These are phyloP conservation scores for Nyctibius bracteatus DNA, from an alignment of 2,113 vertebrate species.

Conservation along the genomic window DNA sequence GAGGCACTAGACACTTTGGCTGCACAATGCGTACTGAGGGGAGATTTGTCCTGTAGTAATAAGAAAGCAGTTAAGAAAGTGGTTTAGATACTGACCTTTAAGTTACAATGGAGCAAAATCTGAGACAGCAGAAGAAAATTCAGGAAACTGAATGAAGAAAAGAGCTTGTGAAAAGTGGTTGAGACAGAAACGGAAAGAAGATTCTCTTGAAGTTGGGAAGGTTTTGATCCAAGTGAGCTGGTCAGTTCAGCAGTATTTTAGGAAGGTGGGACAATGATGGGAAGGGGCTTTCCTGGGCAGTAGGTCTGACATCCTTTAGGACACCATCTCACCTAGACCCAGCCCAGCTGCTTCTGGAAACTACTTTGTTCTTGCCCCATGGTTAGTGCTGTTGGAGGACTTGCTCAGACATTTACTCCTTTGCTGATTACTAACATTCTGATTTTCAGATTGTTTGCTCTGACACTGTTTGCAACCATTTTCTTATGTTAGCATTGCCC, in stretches of 20 bases:
- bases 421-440: background rate
- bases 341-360: background rate
- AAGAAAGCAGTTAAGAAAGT: background rate
- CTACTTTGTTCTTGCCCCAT: background rate
- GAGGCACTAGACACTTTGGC: background rate
- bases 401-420: background rate
- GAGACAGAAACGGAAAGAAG: background rate
- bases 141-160: background rate
- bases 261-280: background rate
- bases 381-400: background rate
- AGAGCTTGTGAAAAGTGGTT: background rate
- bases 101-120: background rate
- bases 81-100: background rate
- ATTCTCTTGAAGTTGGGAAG: background rate
- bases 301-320: background rate
- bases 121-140: background rate
- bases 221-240: background rate
- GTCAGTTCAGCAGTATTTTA: background rate
- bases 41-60: background rate
- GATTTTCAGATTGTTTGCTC: background rate
- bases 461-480: background rate
- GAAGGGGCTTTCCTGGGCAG: background rate
- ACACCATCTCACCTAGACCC: background rate
- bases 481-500: background rate
- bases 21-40: rapidly evolving